Conservation (phyloP, 2,888 invertebrate species). For the Polyommatus iphigenia region DNA sequence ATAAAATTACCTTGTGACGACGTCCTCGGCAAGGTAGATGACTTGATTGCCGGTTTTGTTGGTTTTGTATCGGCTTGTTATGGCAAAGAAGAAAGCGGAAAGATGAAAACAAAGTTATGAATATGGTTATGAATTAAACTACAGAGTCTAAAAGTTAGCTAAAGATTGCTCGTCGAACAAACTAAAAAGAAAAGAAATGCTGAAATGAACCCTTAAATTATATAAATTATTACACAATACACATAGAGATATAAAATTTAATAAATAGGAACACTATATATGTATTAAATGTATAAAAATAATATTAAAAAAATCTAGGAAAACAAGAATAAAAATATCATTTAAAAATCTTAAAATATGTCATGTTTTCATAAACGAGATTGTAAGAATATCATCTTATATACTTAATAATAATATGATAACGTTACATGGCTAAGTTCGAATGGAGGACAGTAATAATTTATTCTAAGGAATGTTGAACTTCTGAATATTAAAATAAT, state of each 20-base stretch:
- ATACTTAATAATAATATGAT: not conserved
- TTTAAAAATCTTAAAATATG: not conserved
- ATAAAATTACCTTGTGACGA: conserved; percentile 93
- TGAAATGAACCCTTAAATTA: not conserved
- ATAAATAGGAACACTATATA: not conserved
- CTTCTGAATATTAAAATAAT: too few species aligned
- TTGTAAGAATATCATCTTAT: not conserved
- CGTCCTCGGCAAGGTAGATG: conserved; percentile 95
- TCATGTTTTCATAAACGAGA: not conserved
- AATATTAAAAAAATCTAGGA: conserved; percentile 5
- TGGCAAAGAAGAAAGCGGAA: conserved; percentile 80
- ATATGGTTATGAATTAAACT: conserved; percentile 61
- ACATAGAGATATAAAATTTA: not conserved
- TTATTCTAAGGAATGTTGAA: not conserved
- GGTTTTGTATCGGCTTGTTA: conserved; percentile 94
- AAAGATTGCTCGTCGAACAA: conserved; percentile 3
- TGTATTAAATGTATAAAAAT: not conserved
- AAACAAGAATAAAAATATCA: conserved; percentile 1
- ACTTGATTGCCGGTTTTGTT: conserved; percentile 97
- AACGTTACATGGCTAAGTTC: not conserved
- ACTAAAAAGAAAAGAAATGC: conserved; percentile 10
- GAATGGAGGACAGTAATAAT: not conserved
- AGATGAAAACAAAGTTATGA: conserved; percentile 75
- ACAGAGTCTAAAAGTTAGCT: conserved; percentile 48
- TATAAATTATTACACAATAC: conserved; percentile 1